Evolutionary conservation across 2,797 vertebrate species (phyloP).

Genomic region (Sebastiscus albofasciatus): DNA sequence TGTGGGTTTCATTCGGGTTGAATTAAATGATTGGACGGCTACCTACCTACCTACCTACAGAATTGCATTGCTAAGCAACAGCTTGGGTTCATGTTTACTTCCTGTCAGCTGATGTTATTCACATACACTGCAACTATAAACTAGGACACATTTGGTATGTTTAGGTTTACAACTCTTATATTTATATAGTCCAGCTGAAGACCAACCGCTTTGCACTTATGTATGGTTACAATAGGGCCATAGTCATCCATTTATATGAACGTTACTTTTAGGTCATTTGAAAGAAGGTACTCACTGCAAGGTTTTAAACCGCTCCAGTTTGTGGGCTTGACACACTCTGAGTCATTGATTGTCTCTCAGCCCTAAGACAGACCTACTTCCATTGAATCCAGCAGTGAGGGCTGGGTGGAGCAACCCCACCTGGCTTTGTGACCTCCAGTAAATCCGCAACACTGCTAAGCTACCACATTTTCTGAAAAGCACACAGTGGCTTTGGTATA

Average conservation of each 20-base stretch:
- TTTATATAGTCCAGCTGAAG: no score
- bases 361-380: not conserved
- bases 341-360: not conserved
- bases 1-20: no score
- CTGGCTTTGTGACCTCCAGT: constrained; percentile 42
- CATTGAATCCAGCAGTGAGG: not conserved
- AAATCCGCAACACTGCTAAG: constrained; percentile 44
- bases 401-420: not conserved
- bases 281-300: not conserved
- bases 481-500: constrained; percentile 25
- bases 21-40: no score
- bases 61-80: no score
- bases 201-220: not conserved
- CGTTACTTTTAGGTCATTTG: not conserved
- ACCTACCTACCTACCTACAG: no score
- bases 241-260: not conserved
- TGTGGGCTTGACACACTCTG: no score
- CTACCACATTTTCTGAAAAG: constrained; percentile 56
- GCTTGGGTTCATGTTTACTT: no score
- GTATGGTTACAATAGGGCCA: not conserved
- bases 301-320: no score
- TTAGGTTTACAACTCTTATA: no score
- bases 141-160: no score
- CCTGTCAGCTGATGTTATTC: no score
- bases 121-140: no score